Evolutionary conservation across 2,888 invertebrate species (phyloP), one percentile per base, ranked within the genome.

Genomic region (Chalcosyrphus nemorum): DNA sequence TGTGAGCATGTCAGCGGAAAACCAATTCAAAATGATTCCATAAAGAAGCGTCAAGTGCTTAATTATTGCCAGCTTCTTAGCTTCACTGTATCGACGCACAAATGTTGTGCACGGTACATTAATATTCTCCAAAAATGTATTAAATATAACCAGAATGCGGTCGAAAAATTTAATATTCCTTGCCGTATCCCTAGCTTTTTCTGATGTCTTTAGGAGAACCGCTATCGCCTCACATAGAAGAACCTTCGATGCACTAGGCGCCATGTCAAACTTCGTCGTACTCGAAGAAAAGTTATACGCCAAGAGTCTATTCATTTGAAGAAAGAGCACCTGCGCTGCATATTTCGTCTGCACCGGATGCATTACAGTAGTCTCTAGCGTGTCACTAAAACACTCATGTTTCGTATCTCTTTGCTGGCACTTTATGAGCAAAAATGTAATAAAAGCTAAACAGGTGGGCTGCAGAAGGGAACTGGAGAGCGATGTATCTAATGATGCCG

Each of bases 21-120:
- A 89, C 92, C 91, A 91, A 50, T 88, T 87, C 5, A 89, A 68
- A 29, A 91, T 70, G 43, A 92, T 86, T 5, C 88, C 88, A 24
- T 89, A 86, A 0, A 91, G 32, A 11, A 89, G 47, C 2, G 87
- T 80, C 1, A 91, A 75, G 82, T 91, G 89, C 35, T 87, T 86
- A 2, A 91, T 81, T 2, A 91, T 88, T 1, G 88, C 85, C 2
- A 86, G 41, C 15, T 90, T 89, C 81, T 89, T 90, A n/a, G 87
- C 80, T 9, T 89, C 89, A 1, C 90, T 90, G 76, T 89, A 87
- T 15, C 89, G 89, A 11, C 90, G 88, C 4, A 90, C 88, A 87
- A 88, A 91, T 0, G 87, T 88, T 0, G 88, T 86, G 56, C 89
- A 89, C 2, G 88, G 87, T 15, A 89, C 87, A 29, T 87, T 88